These are phyloP conservation scores for Drosophila mettleri DNA, from an alignment of 2,888 invertebrate species.

Conservation along the genomic window DNA sequence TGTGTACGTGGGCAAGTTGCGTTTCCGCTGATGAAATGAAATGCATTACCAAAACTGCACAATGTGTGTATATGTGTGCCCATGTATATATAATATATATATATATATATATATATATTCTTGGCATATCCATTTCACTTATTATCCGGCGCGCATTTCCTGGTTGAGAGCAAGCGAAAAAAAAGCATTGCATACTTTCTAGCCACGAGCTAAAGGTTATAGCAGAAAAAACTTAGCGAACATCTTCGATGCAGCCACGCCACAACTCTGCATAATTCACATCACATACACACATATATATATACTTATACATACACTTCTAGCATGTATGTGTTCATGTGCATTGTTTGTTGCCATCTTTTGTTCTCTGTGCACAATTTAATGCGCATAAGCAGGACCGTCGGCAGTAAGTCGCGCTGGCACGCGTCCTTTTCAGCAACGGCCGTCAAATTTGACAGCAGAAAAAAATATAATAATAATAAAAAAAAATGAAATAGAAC, in stretches of 20 bases:
- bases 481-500: neutral
- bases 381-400: slow-evolving; percentile 62
- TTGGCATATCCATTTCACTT: slow-evolving; percentile 73
- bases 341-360: slow-evolving; percentile 19
- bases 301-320: neutral
- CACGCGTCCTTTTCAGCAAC: slow-evolving; percentile 75
- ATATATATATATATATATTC: neutral
- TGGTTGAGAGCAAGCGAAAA: slow-evolving; percentile 37
- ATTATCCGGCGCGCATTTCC: slow-evolving; percentile 75
- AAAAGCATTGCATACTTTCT: slow-evolving; percentile 39
- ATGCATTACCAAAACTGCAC: slow-evolving; percentile 73
- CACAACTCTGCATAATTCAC: slow-evolving; percentile 61
- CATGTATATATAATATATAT: neutral
- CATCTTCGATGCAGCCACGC: slow-evolving; percentile 31
- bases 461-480: slow-evolving; percentile 16
- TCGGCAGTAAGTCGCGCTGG: slow-evolving; percentile 43
- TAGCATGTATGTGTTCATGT: neutral
- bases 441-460: slow-evolving; percentile 83
- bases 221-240: neutral
- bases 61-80: neutral
- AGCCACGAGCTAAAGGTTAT: slow-evolving; percentile 47
- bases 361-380: slow-evolving; percentile 62
- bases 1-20: slow-evolving; percentile 61
- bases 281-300: slow-evolving; percentile 31
- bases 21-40: slow-evolving; percentile 77